Evolutionary conservation across 1,140 invertebrate genomes (phyloP).

Genomic region (Branchinecta lindahli): DNA sequence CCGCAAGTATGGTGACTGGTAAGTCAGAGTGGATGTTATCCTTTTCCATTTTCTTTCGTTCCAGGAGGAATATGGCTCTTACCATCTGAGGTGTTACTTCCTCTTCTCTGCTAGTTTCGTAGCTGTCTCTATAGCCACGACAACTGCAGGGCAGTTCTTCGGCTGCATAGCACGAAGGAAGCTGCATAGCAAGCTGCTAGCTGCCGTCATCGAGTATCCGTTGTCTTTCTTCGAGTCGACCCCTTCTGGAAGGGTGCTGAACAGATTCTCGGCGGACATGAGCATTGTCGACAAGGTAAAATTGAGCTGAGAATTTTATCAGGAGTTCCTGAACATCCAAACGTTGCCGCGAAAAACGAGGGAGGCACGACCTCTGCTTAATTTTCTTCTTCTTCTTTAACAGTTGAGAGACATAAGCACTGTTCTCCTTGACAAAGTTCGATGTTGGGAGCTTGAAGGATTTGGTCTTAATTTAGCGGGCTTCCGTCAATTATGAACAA

Average conservation of each 20-base stretch:
- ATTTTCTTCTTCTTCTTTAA: no score
- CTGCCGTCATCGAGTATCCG: conserved; percentile 27
- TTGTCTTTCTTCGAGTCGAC: conserved; percentile 37
- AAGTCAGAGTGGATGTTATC: no score
- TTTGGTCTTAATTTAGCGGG: no score
- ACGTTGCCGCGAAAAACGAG: no score
- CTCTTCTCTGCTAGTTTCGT: conserved; percentile 40
- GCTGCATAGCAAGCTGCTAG: conserved; percentile 29
- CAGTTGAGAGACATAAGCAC: no score
- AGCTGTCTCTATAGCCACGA: conserved; percentile 39
- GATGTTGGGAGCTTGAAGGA: no score
- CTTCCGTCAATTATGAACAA: no score
- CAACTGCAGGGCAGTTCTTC: conserved; percentile 30
- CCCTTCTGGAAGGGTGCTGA: conserved; percentile 38
- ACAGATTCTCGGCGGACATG: conserved; percentile 39
- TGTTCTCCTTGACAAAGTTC: no score
- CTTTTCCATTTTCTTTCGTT: neutral
- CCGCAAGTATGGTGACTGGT: no score
- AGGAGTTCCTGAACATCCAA: neutral
- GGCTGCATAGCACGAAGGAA: conserved; percentile 26
- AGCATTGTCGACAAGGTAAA: conserved; percentile 37
- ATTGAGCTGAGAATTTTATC: neutral
- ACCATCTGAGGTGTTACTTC: conserved; percentile 42
- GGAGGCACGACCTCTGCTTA: no score
- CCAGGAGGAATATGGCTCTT: conserved; percentile 23